phyloP scores from a whole-genome alignment of 2,888 invertebrate species.

The Cenopis cana region DNA sequence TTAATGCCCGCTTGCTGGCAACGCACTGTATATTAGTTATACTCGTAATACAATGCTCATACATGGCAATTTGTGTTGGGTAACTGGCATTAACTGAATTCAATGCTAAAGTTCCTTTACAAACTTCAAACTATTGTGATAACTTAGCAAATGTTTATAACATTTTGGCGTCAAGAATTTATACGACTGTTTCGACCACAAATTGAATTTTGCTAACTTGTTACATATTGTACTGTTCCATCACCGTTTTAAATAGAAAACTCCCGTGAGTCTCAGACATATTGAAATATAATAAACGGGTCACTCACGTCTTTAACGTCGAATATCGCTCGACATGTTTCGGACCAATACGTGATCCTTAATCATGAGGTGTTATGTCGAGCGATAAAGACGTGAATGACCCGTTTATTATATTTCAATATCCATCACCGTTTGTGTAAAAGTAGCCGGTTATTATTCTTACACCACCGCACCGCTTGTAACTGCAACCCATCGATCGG shows the following conservation, averaged over 20 bases:
- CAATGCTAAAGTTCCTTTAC: slow-evolving; percentile 14
- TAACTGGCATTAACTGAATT: slow-evolving; percentile 4
- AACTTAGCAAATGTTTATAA: slow-evolving; percentile 7
- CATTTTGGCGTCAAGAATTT: slow-evolving; percentile 27
- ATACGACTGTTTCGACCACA: slow-evolving; percentile 43
- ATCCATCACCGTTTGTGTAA: slow-evolving; percentile 44
- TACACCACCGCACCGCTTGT: slow-evolving; percentile 69
- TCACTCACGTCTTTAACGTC: too few relatives aligned
- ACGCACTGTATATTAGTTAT: too few relatives aligned
- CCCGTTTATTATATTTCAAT: too few relatives aligned
- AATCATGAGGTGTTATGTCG: too few relatives aligned
- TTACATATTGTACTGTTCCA: slow-evolving; percentile 47
- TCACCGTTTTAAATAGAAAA: too few relatives aligned
- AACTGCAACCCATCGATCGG: slow-evolving; percentile 58
- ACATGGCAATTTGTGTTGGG: neutral
- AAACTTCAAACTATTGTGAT: slow-evolving; percentile 17
- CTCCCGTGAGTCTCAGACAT: too few relatives aligned
- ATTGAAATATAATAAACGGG: too few relatives aligned
- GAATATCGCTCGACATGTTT: too few relatives aligned
- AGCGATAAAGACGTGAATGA: too few relatives aligned
- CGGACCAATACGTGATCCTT: too few relatives aligned
- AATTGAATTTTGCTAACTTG: slow-evolving; percentile 53
- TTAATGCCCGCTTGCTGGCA: too few relatives aligned
- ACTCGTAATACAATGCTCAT: slow-evolving; percentile 50
- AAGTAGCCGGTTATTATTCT: slow-evolving; percentile 58